Evolutionary conservation across 30 jellyfish, hydroid and myxozoan genomes (phyloP).

Genomic region (Hydra vulgaris): DNA sequence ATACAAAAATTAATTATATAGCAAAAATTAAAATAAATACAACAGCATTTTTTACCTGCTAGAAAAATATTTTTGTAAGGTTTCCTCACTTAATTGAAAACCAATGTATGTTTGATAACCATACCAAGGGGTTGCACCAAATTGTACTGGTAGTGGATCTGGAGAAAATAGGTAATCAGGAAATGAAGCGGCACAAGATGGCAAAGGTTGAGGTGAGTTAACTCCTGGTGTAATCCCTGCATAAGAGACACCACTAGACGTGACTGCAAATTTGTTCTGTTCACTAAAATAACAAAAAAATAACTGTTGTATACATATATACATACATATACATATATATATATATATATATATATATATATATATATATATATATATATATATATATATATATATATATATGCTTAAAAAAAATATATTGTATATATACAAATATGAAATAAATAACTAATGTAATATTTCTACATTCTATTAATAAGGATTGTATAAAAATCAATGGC

Average conservation of each 20-base stretch:
- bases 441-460: too few species aligned
- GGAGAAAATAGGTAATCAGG: constrained; percentile 45
- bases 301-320: background rate
- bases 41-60: constrained; percentile 67
- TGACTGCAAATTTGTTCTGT: constrained; percentile 55
- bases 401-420: too few species aligned
- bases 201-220: constrained; percentile 62
- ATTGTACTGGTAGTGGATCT: constrained; percentile 48
- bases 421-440: too few species aligned
- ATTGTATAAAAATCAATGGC: constrained; percentile 58
- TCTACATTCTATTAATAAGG: constrained; percentile 52
- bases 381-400: too few species aligned
- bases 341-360: too few species aligned
- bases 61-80: constrained; percentile 32
- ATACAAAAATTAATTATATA: too few species aligned
- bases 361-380: too few species aligned
- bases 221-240: constrained; percentile 84
- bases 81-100: constrained; percentile 22
- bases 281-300: constrained; percentile 34
- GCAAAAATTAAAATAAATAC: too few species aligned
- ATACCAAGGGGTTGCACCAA: constrained; percentile 75
- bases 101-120: constrained; percentile 70
- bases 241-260: constrained; percentile 76
- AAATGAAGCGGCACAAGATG: constrained; percentile 85
- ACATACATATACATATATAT: too few species aligned